Conservation (phyloP, 1,140 invertebrate species). For the Bombus pascuorum region DNA sequence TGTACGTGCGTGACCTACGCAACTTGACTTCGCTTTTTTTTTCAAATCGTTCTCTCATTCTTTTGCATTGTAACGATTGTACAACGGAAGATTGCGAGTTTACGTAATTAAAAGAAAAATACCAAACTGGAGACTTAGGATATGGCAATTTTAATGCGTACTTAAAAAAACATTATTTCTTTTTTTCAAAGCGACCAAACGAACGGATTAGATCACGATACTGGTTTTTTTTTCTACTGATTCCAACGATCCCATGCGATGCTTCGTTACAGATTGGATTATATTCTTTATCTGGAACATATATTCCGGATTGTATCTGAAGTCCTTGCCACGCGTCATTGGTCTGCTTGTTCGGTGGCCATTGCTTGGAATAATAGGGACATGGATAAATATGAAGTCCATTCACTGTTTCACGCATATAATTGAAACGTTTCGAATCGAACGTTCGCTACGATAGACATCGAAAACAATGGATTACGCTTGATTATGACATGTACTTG, state of each 20-base stretch:
- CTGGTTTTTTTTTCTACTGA: constrained; percentile 2
- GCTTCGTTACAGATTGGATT: constrained; percentile 30
- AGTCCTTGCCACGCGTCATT: not conserved
- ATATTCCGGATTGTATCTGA: not conserved
- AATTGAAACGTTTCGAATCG: constrained; percentile 28
- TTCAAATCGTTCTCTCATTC: not conserved
- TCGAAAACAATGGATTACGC: constrained; percentile 4
- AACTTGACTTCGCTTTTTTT: constrained; percentile 14
- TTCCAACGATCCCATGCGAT: constrained; percentile 7
- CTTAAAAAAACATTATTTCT: not conserved
- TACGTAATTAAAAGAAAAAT: not conserved
- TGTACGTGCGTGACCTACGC: constrained; percentile 57
- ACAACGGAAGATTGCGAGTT: not conserved
- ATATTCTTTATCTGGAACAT: constrained; percentile 29
- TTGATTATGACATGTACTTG: not conserved
- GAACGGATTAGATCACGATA: constrained; percentile 2
- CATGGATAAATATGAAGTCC: constrained; percentile 3
- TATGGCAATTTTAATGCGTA: not conserved
- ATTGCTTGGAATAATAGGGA: not conserved
- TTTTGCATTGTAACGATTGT: not conserved
- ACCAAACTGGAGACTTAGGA: not conserved
- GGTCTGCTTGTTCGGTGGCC: not conserved
- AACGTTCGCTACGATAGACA: too few relatives aligned
- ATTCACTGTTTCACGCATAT: not conserved
- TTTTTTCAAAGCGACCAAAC: not conserved